A percentile compares a stretch with the other conserved stretches of the same genome.
Conservation (phyloP, 2,797 vertebrate species). For the Falco berigora region DNA sequence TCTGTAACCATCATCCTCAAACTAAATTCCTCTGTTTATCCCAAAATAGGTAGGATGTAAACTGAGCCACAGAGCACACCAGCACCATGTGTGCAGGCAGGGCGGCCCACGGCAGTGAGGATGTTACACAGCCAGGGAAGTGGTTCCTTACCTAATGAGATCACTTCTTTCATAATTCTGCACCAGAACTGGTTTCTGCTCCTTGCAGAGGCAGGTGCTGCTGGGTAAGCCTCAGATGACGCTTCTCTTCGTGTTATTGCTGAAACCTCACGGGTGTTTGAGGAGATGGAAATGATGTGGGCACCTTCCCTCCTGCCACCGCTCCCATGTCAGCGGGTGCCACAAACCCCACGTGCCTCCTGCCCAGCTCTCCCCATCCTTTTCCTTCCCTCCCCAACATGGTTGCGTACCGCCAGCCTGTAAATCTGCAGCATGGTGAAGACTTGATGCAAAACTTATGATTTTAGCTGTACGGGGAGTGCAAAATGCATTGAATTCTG, state of each 20-base stretch:
- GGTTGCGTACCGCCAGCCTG: rapidly evolving
- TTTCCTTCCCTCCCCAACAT: rapidly evolving
- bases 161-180: background rate
- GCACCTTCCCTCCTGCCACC: background rate
- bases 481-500: background rate
- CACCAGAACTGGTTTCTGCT: background rate
- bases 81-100: background rate
- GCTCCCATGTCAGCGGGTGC: background rate
- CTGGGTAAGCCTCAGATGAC: background rate
- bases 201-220: background rate
- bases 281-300: rapidly evolving
- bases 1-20: background rate
- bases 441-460: background rate
- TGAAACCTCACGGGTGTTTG: background rate
- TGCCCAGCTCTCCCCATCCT: too few species aligned
- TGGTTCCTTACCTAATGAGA: background rate
- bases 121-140: background rate
- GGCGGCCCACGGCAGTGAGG: background rate
- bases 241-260: rapidly evolving
- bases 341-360: background rate
- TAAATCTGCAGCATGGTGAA: background rate
- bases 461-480: background rate
- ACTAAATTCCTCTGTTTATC: background rate
- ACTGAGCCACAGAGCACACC: background rate
- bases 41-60: background rate